Conservation (phyloP, 2,888 invertebrate genomes). For the Patella caerulea region DNA sequence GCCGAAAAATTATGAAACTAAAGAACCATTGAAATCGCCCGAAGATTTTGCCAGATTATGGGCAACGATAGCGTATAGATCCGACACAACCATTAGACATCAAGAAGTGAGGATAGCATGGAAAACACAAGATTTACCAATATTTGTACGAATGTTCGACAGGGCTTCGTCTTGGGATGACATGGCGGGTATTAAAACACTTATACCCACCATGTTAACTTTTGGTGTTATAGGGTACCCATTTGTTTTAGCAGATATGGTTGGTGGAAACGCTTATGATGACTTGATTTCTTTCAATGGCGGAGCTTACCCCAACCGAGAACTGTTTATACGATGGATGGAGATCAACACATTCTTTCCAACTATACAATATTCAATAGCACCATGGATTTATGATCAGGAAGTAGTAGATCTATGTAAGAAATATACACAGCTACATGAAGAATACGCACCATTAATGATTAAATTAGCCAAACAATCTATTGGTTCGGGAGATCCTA, state of each 20-base stretch:
- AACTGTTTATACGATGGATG: slow-evolving; percentile 83
- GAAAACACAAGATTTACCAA: slow-evolving; percentile 85
- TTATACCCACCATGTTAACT: slow-evolving; percentile 83
- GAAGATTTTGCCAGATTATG: slow-evolving; percentile 56
- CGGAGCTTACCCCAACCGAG: slow-evolving; percentile 47
- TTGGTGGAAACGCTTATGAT: slow-evolving; percentile 63
- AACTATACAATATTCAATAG: slow-evolving; percentile 85
- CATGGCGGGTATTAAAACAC: slow-evolving; percentile 80
- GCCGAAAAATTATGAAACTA: slow-evolving; percentile 49
- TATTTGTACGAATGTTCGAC: slow-evolving; percentile 83
- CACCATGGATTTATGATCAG: slow-evolving; percentile 72
- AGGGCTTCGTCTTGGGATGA: slow-evolving; percentile 89
- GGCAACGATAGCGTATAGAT: slow-evolving; percentile 52
- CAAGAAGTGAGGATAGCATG: slow-evolving; percentile 90
- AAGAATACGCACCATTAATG: slow-evolving; percentile 42
- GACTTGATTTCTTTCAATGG: slow-evolving; percentile 26
- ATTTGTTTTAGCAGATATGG: slow-evolving; percentile 92
- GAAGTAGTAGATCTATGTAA: slow-evolving; percentile 42
- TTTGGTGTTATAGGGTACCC: slow-evolving; percentile 77
- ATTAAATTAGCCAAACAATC: slow-evolving; percentile 49
- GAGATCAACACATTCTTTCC: slow-evolving; percentile 91
- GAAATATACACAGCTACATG: slow-evolving; percentile 45
- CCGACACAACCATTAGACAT: slow-evolving; percentile 69
- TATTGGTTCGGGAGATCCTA: slow-evolving; percentile 76
- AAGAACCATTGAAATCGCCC: slow-evolving; percentile 45